Evolutionary conservation across 2,888 invertebrate genomes (phyloP).

Genomic region (Andrena chrysosceles): DNA sequence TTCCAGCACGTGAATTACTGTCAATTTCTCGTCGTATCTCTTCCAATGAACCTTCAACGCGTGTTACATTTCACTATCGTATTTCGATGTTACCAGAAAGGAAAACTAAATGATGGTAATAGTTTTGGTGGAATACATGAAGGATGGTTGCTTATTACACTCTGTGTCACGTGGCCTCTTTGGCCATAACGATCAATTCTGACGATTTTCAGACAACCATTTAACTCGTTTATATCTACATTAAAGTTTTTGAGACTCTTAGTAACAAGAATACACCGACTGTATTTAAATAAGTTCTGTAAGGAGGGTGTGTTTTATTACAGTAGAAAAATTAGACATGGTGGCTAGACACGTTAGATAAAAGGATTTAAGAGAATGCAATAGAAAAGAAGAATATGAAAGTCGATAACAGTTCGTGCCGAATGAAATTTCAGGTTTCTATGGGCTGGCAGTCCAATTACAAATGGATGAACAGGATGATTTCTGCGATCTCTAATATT

Average conservation of each 20-base stretch:
- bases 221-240: no score
- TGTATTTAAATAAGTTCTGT: no score
- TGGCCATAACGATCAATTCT: no score
- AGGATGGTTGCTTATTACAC: no score
- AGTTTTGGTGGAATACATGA: no score
- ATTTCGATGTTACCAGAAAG: slow-evolving; percentile 7
- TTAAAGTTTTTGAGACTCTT: no score
- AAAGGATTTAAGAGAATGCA: not conserved
- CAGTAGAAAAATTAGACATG: no score
- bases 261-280: no score
- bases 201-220: no score
- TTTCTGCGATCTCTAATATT: slow-evolving; percentile 2
- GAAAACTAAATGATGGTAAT: no score
- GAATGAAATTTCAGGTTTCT: slow-evolving; percentile 43
- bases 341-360: not conserved
- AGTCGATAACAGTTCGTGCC: slow-evolving; percentile 17
- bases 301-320: no score
- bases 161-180: no score
- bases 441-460: slow-evolving; percentile 28
- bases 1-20: not conserved
- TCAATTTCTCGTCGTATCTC: not conserved
- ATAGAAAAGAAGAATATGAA: not conserved
- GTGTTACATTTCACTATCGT: not conserved
- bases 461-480: slow-evolving; percentile 30
- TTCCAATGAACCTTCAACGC: not conserved